phyloP scores from a whole-genome alignment of 2,113 vertebrate genomes.

The Anseranas semipalmata region DNA sequence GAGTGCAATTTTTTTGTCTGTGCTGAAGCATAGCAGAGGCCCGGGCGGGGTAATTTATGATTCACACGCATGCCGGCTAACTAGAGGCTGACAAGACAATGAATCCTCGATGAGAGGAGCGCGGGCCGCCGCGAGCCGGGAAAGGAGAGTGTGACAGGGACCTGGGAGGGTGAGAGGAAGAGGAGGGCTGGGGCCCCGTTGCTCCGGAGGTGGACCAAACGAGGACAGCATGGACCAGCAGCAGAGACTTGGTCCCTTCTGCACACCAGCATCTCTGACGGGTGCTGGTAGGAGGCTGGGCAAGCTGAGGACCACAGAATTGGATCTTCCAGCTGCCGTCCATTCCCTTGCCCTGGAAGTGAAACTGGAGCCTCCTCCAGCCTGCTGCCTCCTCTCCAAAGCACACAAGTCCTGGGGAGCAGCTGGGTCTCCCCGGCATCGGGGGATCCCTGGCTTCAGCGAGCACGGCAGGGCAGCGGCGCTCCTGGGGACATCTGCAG shows the following conservation, averaged over 20 bases:
- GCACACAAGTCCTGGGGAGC: background rate
- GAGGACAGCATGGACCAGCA: background rate
- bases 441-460: background rate
- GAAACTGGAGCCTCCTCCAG: background rate
- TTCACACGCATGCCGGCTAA: conserved; percentile 75
- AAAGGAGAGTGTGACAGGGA: conserved; percentile 24
- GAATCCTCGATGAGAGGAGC: conserved; percentile 76
- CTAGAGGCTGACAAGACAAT: conserved; percentile 81
- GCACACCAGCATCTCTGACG: background rate
- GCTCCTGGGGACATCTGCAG: background rate
- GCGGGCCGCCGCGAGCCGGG: background rate
- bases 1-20: conserved; percentile 84
- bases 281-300: background rate
- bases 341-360: background rate
- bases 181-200: background rate
- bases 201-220: background rate
- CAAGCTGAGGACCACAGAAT: background rate
- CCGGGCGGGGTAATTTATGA: conserved; percentile 76
- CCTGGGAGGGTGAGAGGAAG: conserved; percentile 22
- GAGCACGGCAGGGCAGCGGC: accelerated
- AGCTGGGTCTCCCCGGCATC: background rate
- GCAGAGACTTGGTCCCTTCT: background rate
- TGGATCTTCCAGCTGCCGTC: background rate
- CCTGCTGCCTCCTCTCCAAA: background rate
- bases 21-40: conserved; percentile 78